Percentiles rank a stretch among this genome's conserved stretches.
phyloP scores from a whole-genome alignment of 92 coral and sea anemone species.

The Micromussa lordhowensis region DNA sequence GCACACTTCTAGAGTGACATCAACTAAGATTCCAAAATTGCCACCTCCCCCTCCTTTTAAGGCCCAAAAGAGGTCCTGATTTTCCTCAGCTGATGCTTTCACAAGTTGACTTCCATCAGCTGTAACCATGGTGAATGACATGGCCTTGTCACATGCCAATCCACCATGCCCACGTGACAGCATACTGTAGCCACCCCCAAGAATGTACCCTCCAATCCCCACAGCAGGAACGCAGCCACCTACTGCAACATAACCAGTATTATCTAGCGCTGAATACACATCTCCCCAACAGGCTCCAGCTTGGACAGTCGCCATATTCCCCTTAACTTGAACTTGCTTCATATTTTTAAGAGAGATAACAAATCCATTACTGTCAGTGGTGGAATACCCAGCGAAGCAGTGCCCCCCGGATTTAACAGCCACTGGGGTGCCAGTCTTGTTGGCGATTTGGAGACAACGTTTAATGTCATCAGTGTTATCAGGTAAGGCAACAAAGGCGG shows the following conservation, averaged over 20 bases:
- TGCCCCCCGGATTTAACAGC: conserved; percentile 90
- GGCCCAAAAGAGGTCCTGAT: conserved; percentile 87
- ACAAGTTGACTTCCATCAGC: conserved; percentile 73
- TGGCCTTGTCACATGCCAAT: conserved; percentile 79
- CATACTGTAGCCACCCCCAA: conserved; percentile 93
- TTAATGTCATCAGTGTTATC: conserved; percentile 67
- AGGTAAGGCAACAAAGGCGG: conserved; percentile 91
- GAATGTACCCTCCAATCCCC: conserved; percentile 90
- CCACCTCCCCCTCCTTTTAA: conserved; percentile 92
- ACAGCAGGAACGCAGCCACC: conserved; percentile 90
- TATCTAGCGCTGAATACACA: conserved; percentile 73
- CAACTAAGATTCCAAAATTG: conserved; percentile 81
- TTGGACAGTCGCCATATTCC: conserved; percentile 49
- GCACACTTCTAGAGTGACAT: conserved; percentile 75
- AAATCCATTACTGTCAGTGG: conserved; percentile 80
- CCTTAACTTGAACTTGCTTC: conserved; percentile 54
- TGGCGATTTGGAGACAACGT: conserved; percentile 77
- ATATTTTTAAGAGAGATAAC: conserved; percentile 81
- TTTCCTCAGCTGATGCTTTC: conserved; percentile 64
- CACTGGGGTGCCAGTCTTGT: conserved; percentile 56
- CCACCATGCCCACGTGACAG: conserved; percentile 90
- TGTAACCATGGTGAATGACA: conserved; percentile 87
- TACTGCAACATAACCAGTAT: conserved; percentile 76
- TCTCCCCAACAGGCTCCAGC: conserved; percentile 85
- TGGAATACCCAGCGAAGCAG: conserved; percentile 88